Base-by-base conservation (phyloP, 2,113 vertebrate genomes). In the Eulacestoma nigropectus region DNA sequence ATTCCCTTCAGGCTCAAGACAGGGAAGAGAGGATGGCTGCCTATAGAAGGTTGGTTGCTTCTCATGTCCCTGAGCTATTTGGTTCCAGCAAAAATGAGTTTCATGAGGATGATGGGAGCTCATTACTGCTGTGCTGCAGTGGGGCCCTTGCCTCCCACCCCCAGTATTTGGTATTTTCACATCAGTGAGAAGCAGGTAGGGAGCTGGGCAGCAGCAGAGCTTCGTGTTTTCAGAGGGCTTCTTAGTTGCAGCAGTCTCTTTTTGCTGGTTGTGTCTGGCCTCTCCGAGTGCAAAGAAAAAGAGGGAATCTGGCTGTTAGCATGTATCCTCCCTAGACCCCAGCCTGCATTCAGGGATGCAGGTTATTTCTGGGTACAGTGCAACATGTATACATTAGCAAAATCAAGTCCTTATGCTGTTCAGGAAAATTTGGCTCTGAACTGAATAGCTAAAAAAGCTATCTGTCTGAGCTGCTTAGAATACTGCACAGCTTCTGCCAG, bases 371-470 rank as follows among this genome's bases (percentile, higher is more conserved):
- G 80, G 29, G 52, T 90, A n/a, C 49, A 78, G 69, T 79, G 94
- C 83, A 92, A 86, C 90, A 86, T 92, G 88, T 95, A 96, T 96
- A 90, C 94, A 89, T 97, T 97, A 97, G 88, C 95, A 95, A 96
- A 96, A 97, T 94, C 88, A 92, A 84, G 92, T 93, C 96, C 92
- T 97, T 97, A 92, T 93, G 96, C 95, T 95, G 83, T 95, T 97
- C 76, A 95, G 93, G 96, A 96, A 97, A 96, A 94, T 90, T 82
- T 96, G 95, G 96, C 96, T 96, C 96, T 89, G 90, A 93, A 82
- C 69, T 72, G 76, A 92, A 90, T 78, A 92, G 89, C 88, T 95
- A 90, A 96, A 97, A 96, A 96, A 93, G 60, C 92, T 94, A 89
- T 96, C 95, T 94, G 88, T 93, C 90, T 96, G 88, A 93, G 73